Evolutionary conservation across 2,888 invertebrate genomes (phyloP), one percentile per base, ranked within the genome.

Genomic region (Sarcophaga variegata): DNA sequence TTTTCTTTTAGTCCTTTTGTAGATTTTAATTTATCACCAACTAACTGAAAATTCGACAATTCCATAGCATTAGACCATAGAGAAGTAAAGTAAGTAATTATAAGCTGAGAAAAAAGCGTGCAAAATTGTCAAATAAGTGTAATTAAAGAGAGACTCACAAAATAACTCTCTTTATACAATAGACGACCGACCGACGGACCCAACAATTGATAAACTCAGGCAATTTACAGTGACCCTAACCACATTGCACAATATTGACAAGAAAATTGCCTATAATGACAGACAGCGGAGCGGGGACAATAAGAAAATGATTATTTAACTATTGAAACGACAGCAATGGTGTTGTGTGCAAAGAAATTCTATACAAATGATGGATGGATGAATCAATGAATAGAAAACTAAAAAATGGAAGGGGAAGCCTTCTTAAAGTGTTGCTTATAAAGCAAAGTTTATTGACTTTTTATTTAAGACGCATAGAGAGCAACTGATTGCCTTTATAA

Each of bases 101-200:
- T 64, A 12, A 76, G 77, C 76, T n/a, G 14, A 17, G 17, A 25
- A 76, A 72, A 80, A 79, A 84, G 78, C 81, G 84, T 87, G 87
- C 79, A 87, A 87, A 87, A 87, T 84, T 87, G 84, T 87, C 76
- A 79, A 81, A 81, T 84, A 76, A 78, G 54, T 76, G 81, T 84
- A 79, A 87, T 84, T 87, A 84, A 49, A 47, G 8, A 47, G 4
- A 25, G 62, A 79, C 47, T 64, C 70, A 64, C 54, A 47, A 86
- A 86, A 83, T 79, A 77, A 80, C 86, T 86, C 70, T 37, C 37
- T 37, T 37, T 62, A 66, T 59, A 60, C 60, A 47, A 14, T 20
- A 75, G 49, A 37, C 20, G 27, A 17, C 62, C 25, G 62, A n/a
- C 66, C 20, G 54, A 17, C 54, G 22, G 59, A 17, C 62, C 25